Base-by-base conservation (phyloP, 2,113 vertebrate genomes). In the Oriolus oriolus region DNA sequence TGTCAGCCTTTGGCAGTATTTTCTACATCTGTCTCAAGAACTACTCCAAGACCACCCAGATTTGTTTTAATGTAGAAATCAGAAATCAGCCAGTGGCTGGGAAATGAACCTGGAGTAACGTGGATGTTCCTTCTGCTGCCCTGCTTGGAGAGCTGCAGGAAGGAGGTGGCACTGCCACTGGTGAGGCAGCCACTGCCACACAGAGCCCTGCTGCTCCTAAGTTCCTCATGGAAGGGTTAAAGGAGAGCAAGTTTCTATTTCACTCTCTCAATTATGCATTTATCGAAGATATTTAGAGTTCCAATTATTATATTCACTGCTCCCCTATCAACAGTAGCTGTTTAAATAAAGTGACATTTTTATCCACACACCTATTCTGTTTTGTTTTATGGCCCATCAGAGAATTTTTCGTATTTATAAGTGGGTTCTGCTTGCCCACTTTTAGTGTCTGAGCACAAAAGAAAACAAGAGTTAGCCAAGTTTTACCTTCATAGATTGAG, bases 201-300 rank as follows among this genome's bases (percentile, higher is more conserved):
- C 66, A 27, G 61, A 0, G 0, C 50, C 64, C 73, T 41, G 45
- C 31, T 24, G 37, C 44, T 5, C 64, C 4, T 11, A 4, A 4
- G 24, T 0, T 49, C 39, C 65, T 50, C 42, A 23, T 8, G 26
- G 2, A 21, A 71, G 44, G 18, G 13, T 54, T 23, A 23, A 53
- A 45, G 49, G 15, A 16, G 6, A 70, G 42, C 39, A 57, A 5
- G 27, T 41, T 59, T 49, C 75, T 33, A 17, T 35, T 52, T 44
- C 33, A 28, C 27, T 33, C 28, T 45, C 74, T 66, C 30, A 9
- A 35, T 47, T 7, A 37, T 0, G 7, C 22, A 2, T 26, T n/a
- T 35, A 47, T 39, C 22, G 63, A 70, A 3, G 1, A 26, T 24
- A 27, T 27, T 37, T 28, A 13, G 39, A 75, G 15, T 35, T 42